Evolutionary conservation across 2,888 invertebrate species (phyloP), one percentile per base, ranked within the genome.

Genomic region (Drosophila cognata): DNA sequence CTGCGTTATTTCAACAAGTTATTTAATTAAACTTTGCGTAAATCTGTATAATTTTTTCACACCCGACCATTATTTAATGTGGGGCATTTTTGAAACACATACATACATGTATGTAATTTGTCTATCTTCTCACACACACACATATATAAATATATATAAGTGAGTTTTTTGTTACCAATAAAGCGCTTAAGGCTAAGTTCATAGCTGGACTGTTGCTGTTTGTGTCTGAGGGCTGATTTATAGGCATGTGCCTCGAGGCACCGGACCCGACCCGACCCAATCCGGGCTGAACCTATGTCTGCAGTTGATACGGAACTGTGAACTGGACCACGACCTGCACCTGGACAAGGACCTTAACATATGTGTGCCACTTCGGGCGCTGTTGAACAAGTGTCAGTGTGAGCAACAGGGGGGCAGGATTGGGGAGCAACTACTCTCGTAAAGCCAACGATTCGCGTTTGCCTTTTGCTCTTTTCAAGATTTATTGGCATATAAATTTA

Each of bases 401-500:
- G 18, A 21, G 5, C 28, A 55, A 16, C 51, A 50, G n/a, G 2
- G 4, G 16, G 18, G 16, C 2, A 43, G n/a, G 21, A 52, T 67
- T 58, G 28, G n/a, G 38, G n/a, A 55, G 56, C 66, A 77, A 64
- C 76, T 67, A 63, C 67, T 64, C 50, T 72, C 60, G 71, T 57
- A 66, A 71, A 72, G 79, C 70, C 73, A 74, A 64, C 82, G 80
- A 80, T 73, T 80, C 87, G 75, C 84, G 87, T 75, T 85, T 81
- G 84, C 75, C 87, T 86, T 85, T 86, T 64, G 87, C 77, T 79
- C 73, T 79, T 71, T 73, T 46, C 38, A 73, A 87, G 89, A 85
- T 85, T 85, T 85, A 85, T 85, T 85, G 89, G 87, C 89, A 88
- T 84, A 85, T 85, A 85, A 85, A 85, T 85, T 88, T 88, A 86